A percentile compares a stretch with the other conserved stretches of the same genome.
These are phyloP conservation scores for Lycodopsis pacificus DNA, from an alignment of 2,797 vertebrate species.

Conservation along the genomic window DNA sequence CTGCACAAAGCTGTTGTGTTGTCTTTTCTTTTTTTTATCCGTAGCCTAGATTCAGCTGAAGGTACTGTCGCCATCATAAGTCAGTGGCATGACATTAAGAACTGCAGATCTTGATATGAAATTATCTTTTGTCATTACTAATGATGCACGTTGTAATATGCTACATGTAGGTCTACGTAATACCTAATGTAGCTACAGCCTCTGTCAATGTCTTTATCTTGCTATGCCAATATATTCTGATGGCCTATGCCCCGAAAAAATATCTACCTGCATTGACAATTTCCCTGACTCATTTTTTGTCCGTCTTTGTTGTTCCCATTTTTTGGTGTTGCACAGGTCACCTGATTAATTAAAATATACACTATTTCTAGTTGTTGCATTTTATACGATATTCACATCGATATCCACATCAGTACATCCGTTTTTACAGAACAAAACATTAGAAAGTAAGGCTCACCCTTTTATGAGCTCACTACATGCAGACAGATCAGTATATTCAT, in stretches of 20 bases:
- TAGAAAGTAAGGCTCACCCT: background rate
- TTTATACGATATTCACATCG: background rate
- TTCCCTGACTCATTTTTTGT: background rate
- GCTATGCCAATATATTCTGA: background rate
- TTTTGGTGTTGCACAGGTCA: background rate
- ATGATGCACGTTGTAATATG: background rate
- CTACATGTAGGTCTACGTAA: background rate
- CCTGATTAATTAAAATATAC: background rate
- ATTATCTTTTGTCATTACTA: background rate
- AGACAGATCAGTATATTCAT: background rate
- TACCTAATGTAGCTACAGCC: no score
- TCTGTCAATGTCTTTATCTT: background rate
- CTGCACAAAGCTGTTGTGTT: constrained; percentile 5
- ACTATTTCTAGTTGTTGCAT: background rate
- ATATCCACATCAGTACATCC: no score
- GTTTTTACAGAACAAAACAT: background rate
- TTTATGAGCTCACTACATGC: background rate
- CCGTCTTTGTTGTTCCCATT: background rate
- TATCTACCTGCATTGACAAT: background rate
- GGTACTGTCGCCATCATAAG: background rate
- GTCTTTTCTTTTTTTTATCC: constrained; percentile 1
- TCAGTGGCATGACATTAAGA: background rate
- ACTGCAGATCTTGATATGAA: background rate
- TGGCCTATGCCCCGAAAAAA: background rate
- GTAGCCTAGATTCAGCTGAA: background rate